phyloP scores from a whole-genome alignment of 2,113 vertebrate genomes.

The Lophius piscatorius region DNA sequence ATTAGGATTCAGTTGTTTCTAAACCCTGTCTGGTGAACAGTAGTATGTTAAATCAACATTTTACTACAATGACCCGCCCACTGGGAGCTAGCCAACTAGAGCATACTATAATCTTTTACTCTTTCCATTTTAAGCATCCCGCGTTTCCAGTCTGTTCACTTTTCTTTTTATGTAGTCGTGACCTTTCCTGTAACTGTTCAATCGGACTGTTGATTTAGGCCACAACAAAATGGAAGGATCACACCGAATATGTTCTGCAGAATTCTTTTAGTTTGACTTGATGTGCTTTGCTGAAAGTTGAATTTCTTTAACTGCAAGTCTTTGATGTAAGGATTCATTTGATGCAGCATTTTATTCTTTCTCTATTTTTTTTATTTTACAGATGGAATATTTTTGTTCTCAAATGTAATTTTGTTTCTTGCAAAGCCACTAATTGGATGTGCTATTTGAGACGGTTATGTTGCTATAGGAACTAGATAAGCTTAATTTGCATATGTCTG shows the following conservation, averaged over 20 bases:
- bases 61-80: conserved; percentile 2
- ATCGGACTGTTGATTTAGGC: conserved; percentile 29
- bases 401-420: conserved; percentile 22
- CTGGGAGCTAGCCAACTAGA: too few species aligned
- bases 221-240: conserved; percentile 48
- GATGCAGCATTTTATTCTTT: not conserved
- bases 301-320: conserved; percentile 24
- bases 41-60: not conserved
- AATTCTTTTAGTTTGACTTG: conserved; percentile 30
- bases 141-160: not conserved
- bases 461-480: conserved; percentile 28
- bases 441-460: conserved; percentile 49
- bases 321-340: too few species aligned
- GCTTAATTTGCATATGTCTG: conserved; percentile 49
- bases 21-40: not conserved
- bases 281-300: conserved; percentile 21
- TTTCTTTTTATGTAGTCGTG: not conserved
- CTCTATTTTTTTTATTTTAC: conserved; percentile 3
- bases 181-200: conserved; percentile 14
- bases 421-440: conserved; percentile 22
- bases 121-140: conserved; percentile 10
- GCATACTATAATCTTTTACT: too few species aligned
- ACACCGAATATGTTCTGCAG: conserved; percentile 1
- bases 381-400: conserved; percentile 40
- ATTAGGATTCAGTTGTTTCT: not conserved